Evolutionary conservation across 2,113 vertebrate genomes (phyloP), one percentile per base, ranked within the genome.

Genomic region (Brachirus orientalis): DNA sequence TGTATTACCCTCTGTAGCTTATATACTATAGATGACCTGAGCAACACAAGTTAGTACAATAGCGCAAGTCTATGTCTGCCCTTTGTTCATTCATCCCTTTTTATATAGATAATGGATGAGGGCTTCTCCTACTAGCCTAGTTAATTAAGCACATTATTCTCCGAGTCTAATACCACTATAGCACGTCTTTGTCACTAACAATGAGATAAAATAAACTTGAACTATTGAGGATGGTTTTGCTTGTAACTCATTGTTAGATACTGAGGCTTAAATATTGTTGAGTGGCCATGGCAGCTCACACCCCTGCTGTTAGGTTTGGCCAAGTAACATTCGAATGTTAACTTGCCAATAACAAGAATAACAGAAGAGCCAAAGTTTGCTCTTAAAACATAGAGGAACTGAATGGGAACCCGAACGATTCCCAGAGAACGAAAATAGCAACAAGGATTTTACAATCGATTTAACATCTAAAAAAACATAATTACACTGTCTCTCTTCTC

Each of bases 371-470:
- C 51, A 78, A 69, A 72, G 52, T 61, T 73, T 80, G 18, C 45
- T 51, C n/a, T 72, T 51, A 76, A 72, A 67, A 55, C 48, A 59
- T 40, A 9, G 12, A 55, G 28, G 3, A 16, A 47, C 55, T 70
- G 54, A 74, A 72, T 38, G 18, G 58, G 48, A 62, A 76, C 20
- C 37, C 35, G 67, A 43, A 57, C 17, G 43, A 62, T 79, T 69
- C 64, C 28, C 40, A 71, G 40, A 50, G 63, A 75, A 74, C 55
- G 19, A 75, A 89, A 90, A 77, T 60, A 54, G 57, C 86, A 90
- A 88, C 86, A 82, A 80, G 88, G 81, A 93, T 93, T 95, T 94
- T 85, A 92, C 90, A 91, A 93, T 88, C 83, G 91, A 93, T 95
- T 95, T 92, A 93, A 93, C 85, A 84, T 86, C 83, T 69, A 80